A percentile compares a stretch with the other conserved stretches of the same genome.
phyloP scores from a whole-genome alignment of 2,888 invertebrate genomes.

The Erebia epiphron region DNA sequence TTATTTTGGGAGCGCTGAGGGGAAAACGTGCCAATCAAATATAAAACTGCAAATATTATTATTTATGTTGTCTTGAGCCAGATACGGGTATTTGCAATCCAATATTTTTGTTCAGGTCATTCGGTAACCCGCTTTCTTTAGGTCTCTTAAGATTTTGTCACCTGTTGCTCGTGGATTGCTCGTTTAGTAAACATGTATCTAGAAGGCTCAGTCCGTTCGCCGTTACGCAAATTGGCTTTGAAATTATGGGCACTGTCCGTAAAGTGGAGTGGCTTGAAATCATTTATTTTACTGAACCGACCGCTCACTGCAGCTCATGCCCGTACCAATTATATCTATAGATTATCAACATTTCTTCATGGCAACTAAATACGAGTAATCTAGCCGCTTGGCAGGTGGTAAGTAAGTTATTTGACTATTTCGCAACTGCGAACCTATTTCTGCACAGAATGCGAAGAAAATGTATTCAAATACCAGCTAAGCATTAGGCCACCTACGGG shows the following conservation, averaged over 20 bases:
- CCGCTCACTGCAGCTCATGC: conserved; percentile 44
- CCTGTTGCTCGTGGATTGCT: conserved; percentile 11
- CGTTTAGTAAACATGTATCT: conserved; percentile 28
- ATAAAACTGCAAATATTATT: no score
- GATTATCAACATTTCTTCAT: conserved; percentile 49
- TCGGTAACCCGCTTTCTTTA: neutral
- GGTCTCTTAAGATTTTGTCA: conserved; percentile 4
- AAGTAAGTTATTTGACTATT: conserved; percentile 30
- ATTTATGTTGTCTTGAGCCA: no score
- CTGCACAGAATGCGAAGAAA: conserved; percentile 25
- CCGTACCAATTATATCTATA: conserved; percentile 46
- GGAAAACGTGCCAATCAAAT: no score
- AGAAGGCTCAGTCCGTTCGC: conserved; percentile 34
- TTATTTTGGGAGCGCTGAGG: no score
- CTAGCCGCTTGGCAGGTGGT: conserved; percentile 28
- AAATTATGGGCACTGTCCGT: conserved; percentile 43
- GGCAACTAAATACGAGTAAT: conserved; percentile 39
- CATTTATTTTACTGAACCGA: conserved; percentile 52
- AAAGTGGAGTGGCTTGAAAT: conserved; percentile 47
- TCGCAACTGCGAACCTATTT: conserved; percentile 27
- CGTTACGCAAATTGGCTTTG: conserved; percentile 51
- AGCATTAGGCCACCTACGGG: conserved; percentile 17
- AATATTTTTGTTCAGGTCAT: neutral
- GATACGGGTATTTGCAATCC: neutral
- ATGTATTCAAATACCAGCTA: conserved; percentile 24